Evolutionary conservation across 2,113 vertebrate species (phyloP).

Genomic region (Daboia siamensis): DNA sequence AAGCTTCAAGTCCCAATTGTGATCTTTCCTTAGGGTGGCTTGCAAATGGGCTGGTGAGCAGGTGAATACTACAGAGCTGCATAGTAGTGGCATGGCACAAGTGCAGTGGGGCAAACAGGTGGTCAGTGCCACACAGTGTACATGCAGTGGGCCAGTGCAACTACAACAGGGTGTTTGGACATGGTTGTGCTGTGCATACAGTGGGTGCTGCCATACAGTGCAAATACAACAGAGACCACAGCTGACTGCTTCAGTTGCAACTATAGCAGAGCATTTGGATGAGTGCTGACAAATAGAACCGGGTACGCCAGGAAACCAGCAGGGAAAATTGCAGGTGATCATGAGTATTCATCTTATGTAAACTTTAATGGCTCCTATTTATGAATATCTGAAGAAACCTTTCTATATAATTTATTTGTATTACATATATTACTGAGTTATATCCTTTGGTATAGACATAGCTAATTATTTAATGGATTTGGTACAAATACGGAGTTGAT

Average conservation of each 20-base stretch:
- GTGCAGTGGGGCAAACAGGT: background rate
- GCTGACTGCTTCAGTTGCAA: background rate
- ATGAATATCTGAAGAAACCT: background rate
- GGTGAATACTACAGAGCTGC: background rate
- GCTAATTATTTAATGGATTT: background rate
- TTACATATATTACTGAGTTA: background rate
- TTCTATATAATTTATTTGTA: background rate
- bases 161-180: background rate
- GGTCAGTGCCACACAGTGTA: background rate
- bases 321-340: background rate
- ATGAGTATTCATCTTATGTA: background rate
- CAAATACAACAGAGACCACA: background rate
- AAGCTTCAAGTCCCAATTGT: background rate
- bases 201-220: background rate
- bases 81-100: background rate
- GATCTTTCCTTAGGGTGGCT: background rate
- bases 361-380: background rate
- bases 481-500: background rate
- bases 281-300: background rate
- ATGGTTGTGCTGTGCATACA: background rate
- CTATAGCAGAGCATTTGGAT: too few species aligned
- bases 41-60: background rate
- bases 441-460: background rate
- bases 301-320: background rate
- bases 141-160: background rate